Evolutionary conservation across 2,888 invertebrate genomes (phyloP), one percentile per base, ranked within the genome.

Genomic region (Metacarcinus magister): DNA sequence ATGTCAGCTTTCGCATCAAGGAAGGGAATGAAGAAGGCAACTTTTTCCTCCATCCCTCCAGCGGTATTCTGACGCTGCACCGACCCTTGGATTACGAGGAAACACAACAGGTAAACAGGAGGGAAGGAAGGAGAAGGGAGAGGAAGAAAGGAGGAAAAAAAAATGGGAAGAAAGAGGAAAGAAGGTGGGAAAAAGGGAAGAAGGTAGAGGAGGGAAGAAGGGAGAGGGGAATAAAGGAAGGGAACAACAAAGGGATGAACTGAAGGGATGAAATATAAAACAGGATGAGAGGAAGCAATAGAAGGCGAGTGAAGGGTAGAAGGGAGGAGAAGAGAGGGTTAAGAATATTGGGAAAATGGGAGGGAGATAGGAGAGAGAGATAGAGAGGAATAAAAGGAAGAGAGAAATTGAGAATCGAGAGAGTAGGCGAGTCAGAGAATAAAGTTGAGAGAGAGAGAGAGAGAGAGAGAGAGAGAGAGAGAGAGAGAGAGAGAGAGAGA

Each of bases 61-160:
- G 32, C 3, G 82, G 82, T 32, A 32, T 82, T 0, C 82, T 82
- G 4, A 28, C 82, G 8, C 82, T 82, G 10, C 82, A 82, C 10
- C 82, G 82, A 82, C 82, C 82, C 32, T 32, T 82, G 82, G 82
- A 82, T 8, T 82, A 82, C 32, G 82, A 82, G 32, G 82, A 82
- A 82, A 82, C 82, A 28, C 82, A 82, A 28, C 82, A 82, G 82
- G 82, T 82, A 32, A 82, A 32, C 32, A 32, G 32, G 82, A 32
- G 19, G 32, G 28, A 32, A 28, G 13, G 32, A 32, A 82, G 82
- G 32, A 32, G 82, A 28, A 32, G 32, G 32, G 32, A 13, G 82
- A 23, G 10, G 10, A 32, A 32, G 32, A 82, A 8, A 32, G 28
- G 32, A 13, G 13, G 82, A 8, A 16, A 2, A 10, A 16, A 28